Percentiles rank a stretch among this genome's conserved stretches.
phyloP scores from a whole-genome alignment of 2,888 invertebrate genomes.

The Athalia circularis region DNA sequence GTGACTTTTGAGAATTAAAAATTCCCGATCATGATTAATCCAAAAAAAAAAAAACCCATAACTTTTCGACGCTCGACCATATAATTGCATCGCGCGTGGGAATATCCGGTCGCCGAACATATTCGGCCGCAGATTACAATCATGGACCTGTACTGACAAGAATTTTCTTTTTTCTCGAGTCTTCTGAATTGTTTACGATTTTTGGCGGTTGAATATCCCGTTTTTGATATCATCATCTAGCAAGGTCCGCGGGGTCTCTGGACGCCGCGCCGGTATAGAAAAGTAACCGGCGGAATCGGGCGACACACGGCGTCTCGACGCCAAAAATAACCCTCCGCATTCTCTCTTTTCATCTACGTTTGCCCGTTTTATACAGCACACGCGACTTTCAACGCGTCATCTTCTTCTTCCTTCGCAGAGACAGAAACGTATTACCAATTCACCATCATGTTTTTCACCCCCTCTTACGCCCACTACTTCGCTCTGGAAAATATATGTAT shows the following conservation, averaged over 20 bases:
- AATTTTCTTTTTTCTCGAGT: neutral
- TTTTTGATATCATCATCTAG: conserved; percentile 15
- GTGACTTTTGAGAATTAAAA: too few species aligned
- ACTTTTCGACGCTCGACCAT: too few species aligned
- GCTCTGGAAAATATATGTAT: neutral
- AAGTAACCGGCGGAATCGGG: conserved; percentile 53
- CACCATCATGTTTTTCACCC: conserved; percentile 1
- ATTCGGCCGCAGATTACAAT: neutral
- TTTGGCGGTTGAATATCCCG: conserved; percentile 22
- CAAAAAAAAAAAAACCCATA: too few species aligned
- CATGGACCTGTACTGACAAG: neutral
- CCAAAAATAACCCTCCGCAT: conserved; percentile 69
- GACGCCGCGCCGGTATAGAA: conserved; percentile 40
- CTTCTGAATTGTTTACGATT: neutral
- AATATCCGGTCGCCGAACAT: too few species aligned
- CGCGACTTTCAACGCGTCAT: conserved; percentile 36
- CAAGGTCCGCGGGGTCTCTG: conserved; percentile 38
- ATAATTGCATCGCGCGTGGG: too few species aligned
- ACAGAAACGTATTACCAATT: conserved; percentile 34
- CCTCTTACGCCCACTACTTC: neutral
- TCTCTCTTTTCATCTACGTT: conserved; percentile 56
- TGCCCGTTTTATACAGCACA: conserved; percentile 5
- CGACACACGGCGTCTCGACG: conserved; percentile 60
- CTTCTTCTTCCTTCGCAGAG: conserved; percentile 22
- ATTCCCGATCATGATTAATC: too few species aligned